Evolutionary conservation across 1,140 invertebrate genomes (phyloP).

Genomic region (Brachionus rubens): DNA sequence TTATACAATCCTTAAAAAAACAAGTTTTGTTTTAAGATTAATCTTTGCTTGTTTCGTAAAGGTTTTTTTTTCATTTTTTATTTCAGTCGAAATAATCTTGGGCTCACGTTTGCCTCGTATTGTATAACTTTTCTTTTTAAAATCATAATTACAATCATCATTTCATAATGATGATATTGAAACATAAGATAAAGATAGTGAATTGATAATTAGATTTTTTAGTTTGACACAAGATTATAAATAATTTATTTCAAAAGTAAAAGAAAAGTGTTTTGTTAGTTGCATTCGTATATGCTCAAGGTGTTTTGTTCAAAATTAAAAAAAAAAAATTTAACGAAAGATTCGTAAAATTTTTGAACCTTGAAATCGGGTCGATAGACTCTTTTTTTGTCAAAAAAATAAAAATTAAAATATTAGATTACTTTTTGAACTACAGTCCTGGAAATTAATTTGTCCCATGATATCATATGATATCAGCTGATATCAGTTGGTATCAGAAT

Average conservation of each 20-base stretch:
- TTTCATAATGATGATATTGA: slow-evolving; percentile 17
- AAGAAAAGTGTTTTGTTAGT: too few species aligned
- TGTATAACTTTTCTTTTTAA: slow-evolving; percentile 28
- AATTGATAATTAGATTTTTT: slow-evolving; percentile 14
- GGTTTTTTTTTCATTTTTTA: too few species aligned
- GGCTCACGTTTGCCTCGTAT: slow-evolving; percentile 28
- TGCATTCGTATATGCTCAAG: too few species aligned
- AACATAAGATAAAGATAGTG: slow-evolving; percentile 21
- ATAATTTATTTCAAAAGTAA: too few species aligned
- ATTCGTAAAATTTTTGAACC: slow-evolving; percentile 16
- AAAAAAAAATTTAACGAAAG: background rate
- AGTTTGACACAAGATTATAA: slow-evolving; percentile 32
- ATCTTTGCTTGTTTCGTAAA: background rate
- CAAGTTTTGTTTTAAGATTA: slow-evolving; percentile 27
- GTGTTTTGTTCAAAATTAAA: too few species aligned
- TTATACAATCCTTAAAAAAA: slow-evolving; percentile 37
- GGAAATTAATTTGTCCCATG: too few species aligned
- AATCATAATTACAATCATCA: too few species aligned
- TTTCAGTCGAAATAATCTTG: slow-evolving; percentile 1
- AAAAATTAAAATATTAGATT: background rate
- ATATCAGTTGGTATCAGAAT: too few species aligned
- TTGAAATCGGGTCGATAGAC: background rate
- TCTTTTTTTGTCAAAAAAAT: background rate
- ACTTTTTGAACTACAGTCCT: background rate
- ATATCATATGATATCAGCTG: too few species aligned